These are phyloP conservation scores for Apotomis betuletana DNA, from an alignment of 2,888 invertebrate species.

Conservation along the genomic window DNA sequence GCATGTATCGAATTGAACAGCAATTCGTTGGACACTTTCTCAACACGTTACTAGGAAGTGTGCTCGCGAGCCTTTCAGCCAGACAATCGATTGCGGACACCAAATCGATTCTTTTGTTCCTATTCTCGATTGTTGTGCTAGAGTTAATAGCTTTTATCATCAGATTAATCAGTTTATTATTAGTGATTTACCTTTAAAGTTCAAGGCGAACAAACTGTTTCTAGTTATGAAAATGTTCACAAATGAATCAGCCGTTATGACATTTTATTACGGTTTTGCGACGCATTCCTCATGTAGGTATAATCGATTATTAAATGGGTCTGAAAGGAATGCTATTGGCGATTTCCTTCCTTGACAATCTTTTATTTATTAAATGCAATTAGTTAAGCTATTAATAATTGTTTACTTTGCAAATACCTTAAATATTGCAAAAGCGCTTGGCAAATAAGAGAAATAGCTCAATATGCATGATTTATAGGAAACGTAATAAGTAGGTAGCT, in stretches of 20 bases:
- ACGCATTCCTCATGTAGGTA: constrained; percentile 16
- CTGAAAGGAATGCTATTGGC: constrained; percentile 9
- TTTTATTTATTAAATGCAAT: constrained; percentile 20
- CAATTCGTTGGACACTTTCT: constrained; percentile 25
- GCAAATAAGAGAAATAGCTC: no score
- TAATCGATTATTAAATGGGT: constrained; percentile 15
- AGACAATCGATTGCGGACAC: constrained; percentile 31
- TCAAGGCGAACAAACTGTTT: constrained; percentile 19
- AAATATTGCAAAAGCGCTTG: no score
- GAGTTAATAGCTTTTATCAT: constrained; percentile 32
- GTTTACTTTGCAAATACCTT: no score
- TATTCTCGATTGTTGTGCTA: constrained; percentile 24
- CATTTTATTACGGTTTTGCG: neutral
- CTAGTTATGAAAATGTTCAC: constrained; percentile 14
- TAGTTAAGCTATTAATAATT: no score
- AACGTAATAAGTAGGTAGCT: no score
- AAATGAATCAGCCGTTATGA: constrained; percentile 4
- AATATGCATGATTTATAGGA: no score
- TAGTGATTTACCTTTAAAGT: constrained; percentile 25
- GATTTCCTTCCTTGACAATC: constrained; percentile 9
- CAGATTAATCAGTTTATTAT: constrained; percentile 23
- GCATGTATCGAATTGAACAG: constrained; percentile 9
- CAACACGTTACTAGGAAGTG: constrained; percentile 16
- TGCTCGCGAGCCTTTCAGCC: neutral
- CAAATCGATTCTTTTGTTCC: constrained; percentile 38